A percentile compares a stretch with the other conserved stretches of the same genome.
These are phyloP conservation scores for Tribolium freemani DNA, from an alignment of 2,888 invertebrate species.

Conservation along the genomic window DNA sequence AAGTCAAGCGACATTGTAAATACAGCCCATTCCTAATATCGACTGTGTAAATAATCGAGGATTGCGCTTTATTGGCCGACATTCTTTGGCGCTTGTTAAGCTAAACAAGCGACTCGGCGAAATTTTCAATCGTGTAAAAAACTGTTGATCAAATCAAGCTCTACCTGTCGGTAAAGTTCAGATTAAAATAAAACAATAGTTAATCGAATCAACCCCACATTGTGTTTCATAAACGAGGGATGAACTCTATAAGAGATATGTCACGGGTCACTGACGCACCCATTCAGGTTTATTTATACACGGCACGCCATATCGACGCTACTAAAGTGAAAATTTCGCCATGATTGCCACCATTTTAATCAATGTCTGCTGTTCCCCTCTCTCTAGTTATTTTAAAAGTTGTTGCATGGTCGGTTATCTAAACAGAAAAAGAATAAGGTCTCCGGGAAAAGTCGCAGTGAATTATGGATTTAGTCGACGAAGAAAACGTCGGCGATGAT, in stretches of 20 bases:
- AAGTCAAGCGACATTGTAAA: constrained; percentile 1
- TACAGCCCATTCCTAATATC: constrained; percentile 16
- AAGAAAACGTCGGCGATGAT: neutral
- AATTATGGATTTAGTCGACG: neutral
- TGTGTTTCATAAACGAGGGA: constrained; percentile 2
- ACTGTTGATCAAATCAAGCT: neutral
- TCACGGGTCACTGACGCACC: constrained; percentile 27
- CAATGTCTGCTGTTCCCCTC: neutral
- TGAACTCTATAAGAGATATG: constrained; percentile 11
- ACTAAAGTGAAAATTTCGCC: neutral
- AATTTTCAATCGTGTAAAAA: neutral
- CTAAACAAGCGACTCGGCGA: constrained; percentile 17
- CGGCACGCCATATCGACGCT: neutral
- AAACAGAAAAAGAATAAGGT: neutral
- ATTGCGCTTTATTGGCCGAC: constrained; percentile 21
- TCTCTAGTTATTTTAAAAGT: neutral
- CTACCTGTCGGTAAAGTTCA: neutral
- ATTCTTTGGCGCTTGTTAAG: constrained; percentile 34
- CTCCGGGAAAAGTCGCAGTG: neutral
- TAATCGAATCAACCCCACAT: constrained; percentile 10
- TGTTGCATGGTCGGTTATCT: neutral
- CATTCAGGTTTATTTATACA: constrained; percentile 25
- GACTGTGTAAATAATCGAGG: constrained; percentile 20
- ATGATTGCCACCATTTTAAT: neutral
- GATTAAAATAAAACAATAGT: neutral